These are phyloP conservation scores for Frankliniella fusca DNA, from an alignment of 2,888 invertebrate genomes.

Conservation along the genomic window DNA sequence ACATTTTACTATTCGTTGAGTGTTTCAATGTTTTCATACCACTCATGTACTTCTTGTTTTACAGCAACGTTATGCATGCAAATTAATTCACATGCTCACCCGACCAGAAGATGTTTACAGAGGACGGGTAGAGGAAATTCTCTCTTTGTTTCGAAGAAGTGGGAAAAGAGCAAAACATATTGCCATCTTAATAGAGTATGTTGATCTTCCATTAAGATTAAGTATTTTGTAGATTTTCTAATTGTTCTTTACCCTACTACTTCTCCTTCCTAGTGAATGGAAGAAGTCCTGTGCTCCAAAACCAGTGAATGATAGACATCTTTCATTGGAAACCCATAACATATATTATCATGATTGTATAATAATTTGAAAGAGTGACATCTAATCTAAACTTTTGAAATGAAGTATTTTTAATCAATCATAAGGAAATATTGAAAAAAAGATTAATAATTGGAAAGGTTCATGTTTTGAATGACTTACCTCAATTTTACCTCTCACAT, in stretches of 20 bases:
- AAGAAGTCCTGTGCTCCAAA: not conserved
- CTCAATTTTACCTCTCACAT: too few relatives aligned
- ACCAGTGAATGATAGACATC: not conserved
- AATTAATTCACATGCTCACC: conserved; percentile 5
- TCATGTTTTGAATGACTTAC: too few relatives aligned
- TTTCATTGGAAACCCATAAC: not conserved
- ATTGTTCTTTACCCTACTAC: not conserved
- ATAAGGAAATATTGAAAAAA: too few relatives aligned
- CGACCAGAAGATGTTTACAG: not conserved
- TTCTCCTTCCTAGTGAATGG: too few relatives aligned
- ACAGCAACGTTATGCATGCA: not conserved
- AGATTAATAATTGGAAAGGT: too few relatives aligned
- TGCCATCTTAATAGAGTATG: not conserved
- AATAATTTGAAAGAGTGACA: too few relatives aligned
- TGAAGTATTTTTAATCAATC: not conserved
- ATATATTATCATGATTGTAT: too few relatives aligned
- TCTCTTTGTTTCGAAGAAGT: not conserved
- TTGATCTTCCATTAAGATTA: not conserved
- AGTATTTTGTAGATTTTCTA: not conserved
- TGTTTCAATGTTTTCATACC: not conserved
- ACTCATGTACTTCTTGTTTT: not conserved
- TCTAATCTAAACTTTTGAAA: not conserved
- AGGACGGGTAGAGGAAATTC: not conserved
- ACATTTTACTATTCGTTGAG: not conserved
- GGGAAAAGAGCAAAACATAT: not conserved